Evolutionary conservation across 2,113 vertebrate species (phyloP).

Genomic region (Mus spicilegus): DNA sequence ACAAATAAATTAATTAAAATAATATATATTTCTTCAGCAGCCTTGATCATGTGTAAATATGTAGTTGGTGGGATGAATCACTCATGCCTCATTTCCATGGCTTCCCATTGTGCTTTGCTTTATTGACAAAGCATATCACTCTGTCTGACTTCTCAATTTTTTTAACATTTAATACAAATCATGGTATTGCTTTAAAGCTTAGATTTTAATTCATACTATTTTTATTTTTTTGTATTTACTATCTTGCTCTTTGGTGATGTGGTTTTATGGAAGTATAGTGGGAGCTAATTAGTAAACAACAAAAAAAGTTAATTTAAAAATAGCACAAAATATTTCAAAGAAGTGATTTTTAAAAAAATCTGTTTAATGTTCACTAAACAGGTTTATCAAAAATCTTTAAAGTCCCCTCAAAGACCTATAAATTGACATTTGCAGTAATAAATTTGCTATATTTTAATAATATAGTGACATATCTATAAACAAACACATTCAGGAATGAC

Average conservation of each 20-base stretch:
- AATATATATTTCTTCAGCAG: background rate
- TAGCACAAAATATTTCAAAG: background rate
- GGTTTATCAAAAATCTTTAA: background rate
- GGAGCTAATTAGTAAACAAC: background rate
- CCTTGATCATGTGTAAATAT: background rate
- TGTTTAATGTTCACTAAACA: background rate
- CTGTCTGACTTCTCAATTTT: background rate
- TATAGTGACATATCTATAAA: background rate
- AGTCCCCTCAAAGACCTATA: background rate
- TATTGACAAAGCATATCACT: background rate
- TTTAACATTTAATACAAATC: background rate
- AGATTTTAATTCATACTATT: background rate
- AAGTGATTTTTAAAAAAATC: background rate
- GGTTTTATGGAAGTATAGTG: background rate
- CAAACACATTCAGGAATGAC: background rate
- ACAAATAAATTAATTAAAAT: background rate
- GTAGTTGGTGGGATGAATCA: background rate
- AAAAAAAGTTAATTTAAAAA: background rate
- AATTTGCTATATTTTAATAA: background rate
- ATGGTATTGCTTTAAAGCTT: background rate
- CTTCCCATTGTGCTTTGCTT: background rate
- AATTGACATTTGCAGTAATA: background rate
- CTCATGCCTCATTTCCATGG: background rate
- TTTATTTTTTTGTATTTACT: background rate
- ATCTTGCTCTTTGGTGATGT: background rate